Evolutionary conservation across 2,113 vertebrate genomes (phyloP).

Genomic region (Cyrtonyx montezumae): DNA sequence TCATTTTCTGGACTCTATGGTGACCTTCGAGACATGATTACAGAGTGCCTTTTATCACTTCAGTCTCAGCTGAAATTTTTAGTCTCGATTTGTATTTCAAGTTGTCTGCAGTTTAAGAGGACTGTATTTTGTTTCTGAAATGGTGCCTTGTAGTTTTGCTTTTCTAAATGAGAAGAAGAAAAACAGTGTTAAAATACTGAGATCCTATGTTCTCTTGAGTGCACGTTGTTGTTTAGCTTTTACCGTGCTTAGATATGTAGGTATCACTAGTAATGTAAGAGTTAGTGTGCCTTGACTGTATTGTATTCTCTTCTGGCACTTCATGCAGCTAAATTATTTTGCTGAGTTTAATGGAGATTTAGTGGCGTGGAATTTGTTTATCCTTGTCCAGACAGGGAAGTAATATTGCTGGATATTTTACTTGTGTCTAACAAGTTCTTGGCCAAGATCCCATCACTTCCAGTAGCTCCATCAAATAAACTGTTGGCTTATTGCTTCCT

Average conservation of each 20-base stretch:
- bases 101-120: not conserved
- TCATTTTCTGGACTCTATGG: not conserved
- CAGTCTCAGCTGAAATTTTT: not conserved
- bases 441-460: not conserved
- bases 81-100: not conserved
- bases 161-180: not conserved
- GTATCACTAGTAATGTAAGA: too few species aligned
- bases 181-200: accelerated
- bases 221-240: not conserved
- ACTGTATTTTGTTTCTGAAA: not conserved
- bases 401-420: not conserved
- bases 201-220: not conserved
- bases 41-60: not conserved
- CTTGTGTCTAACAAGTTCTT: not conserved
- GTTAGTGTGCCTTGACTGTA: too few species aligned
- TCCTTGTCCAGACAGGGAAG: not conserved
- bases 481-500: not conserved
- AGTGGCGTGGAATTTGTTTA: not conserved
- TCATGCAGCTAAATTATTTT: not conserved
- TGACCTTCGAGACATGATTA: not conserved
- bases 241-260: not conserved
- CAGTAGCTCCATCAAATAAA: not conserved
- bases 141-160: not conserved
- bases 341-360: not conserved
- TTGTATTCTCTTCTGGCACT: not conserved